phyloP scores from a whole-genome alignment of 2,113 vertebrate genomes.

The Rostratula benghalensis region DNA sequence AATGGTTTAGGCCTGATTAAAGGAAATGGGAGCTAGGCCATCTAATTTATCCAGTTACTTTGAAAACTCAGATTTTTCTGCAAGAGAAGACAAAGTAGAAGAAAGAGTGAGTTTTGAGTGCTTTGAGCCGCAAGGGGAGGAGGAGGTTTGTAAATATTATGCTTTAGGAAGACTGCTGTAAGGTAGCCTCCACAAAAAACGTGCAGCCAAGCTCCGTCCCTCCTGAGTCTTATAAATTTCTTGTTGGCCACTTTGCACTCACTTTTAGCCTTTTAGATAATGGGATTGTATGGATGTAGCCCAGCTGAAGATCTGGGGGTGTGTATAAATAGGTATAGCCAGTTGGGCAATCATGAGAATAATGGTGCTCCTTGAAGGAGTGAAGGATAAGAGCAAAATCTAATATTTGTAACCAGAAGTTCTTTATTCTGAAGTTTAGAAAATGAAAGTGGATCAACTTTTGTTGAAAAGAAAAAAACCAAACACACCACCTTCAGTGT shows the following conservation, averaged over 20 bases:
- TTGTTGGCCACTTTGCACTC: neutral
- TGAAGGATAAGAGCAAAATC: neutral
- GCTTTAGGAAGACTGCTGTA: neutral
- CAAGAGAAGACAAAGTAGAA: neutral
- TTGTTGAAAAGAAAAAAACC: neutral
- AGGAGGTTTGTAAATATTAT: neutral
- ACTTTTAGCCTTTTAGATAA: neutral
- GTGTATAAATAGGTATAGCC: neutral
- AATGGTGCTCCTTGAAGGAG: neutral
- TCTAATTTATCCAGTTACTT: neutral
- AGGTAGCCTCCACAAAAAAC: neutral
- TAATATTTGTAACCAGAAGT: neutral
- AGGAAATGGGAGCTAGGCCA: neutral
- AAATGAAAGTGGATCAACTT: neutral
- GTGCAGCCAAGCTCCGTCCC: rapidly evolving
- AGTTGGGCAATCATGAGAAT: neutral
- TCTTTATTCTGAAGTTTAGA: neutral
- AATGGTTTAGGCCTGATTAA: neutral
- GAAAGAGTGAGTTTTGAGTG: neutral
- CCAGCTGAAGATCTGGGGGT: neutral
- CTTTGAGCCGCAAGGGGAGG: neutral
- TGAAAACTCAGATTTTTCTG: neutral
- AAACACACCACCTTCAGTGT: neutral
- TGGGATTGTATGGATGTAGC: neutral
- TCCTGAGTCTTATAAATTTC: neutral